phyloP scores from a whole-genome alignment of 2,888 invertebrate genomes.

The Leptopilina syphax region DNA sequence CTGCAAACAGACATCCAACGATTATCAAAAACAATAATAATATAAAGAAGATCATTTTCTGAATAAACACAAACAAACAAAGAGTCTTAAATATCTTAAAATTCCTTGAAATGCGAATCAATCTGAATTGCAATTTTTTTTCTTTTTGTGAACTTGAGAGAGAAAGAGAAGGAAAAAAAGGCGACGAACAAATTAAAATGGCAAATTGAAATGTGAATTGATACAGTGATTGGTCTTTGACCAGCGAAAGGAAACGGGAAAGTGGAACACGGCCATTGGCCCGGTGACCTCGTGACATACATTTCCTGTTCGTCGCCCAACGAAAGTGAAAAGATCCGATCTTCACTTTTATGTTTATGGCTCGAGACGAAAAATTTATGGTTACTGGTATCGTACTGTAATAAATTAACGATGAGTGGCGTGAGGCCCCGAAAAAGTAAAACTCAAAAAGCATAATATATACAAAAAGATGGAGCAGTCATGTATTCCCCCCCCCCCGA shows the following conservation, averaged over 20 bases:
- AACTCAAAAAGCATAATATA: conserved; percentile 1
- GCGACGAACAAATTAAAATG: conserved; percentile 16
- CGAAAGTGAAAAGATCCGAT: conserved; percentile 74
- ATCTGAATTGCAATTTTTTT: neutral
- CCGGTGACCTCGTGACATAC: conserved; percentile 74
- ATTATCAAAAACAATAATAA: no score
- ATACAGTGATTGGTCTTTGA: conserved; percentile 51
- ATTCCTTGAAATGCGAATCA: no score
- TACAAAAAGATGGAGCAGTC: neutral
- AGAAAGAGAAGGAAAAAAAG: neutral
- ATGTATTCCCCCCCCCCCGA: neutral
- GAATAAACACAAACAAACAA: no score
- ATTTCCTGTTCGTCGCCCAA: conserved; percentile 70
- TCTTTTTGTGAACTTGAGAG: neutral
- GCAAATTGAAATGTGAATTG: conserved; percentile 22
- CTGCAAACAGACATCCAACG: no score
- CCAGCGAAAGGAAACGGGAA: conserved; percentile 70
- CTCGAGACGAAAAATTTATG: conserved; percentile 58
- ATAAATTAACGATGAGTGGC: conserved; percentile 43
- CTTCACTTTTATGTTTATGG: conserved; percentile 55
- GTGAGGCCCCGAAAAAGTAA: conserved; percentile 46
- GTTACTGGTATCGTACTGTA: conserved; percentile 49
- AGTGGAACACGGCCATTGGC: conserved; percentile 75
- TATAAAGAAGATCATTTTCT: no score
- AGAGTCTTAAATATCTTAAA: neutral